A percentile compares a stretch with the other conserved stretches of the same genome.
Conservation (phyloP, 2,113 vertebrate species). For the Caretta caretta region DNA sequence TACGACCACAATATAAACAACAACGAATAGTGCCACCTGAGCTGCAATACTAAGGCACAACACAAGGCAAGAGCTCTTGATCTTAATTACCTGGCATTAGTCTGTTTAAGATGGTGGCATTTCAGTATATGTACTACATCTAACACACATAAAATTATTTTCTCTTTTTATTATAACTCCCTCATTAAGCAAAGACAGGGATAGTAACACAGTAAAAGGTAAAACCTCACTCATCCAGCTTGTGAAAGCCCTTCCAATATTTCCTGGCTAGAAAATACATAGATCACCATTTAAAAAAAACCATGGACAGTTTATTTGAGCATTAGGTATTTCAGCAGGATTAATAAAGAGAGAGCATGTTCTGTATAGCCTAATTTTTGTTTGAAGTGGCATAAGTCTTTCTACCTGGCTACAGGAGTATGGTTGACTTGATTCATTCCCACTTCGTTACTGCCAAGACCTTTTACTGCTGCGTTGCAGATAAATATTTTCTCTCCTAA, state of each 20-base stretch:
- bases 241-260: neutral
- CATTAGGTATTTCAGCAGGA: slow-evolving; percentile 3
- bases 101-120: slow-evolving; percentile 19
- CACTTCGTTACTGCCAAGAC: neutral
- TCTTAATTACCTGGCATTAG: slow-evolving; percentile 45
- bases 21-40: neutral
- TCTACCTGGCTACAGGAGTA: slow-evolving; percentile 63
- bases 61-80: slow-evolving; percentile 14
- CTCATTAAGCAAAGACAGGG: neutral
- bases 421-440: slow-evolving; percentile 6
- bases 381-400: neutral
- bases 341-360: slow-evolving; percentile 2
- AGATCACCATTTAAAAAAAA: slow-evolving; percentile 33
- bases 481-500: slow-evolving; percentile 40
- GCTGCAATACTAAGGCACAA: neutral
- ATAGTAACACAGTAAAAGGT: neutral
- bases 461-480: neutral
- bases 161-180: neutral
- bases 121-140: neutral
- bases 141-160: neutral
- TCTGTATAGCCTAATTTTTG: neutral
- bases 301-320: slow-evolving; percentile 20
- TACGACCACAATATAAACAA: neutral
- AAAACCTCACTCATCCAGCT: neutral
- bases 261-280: neutral